phyloP scores from a whole-genome alignment of 2,113 vertebrate species.

The Crotophaga sulcirostris region DNA sequence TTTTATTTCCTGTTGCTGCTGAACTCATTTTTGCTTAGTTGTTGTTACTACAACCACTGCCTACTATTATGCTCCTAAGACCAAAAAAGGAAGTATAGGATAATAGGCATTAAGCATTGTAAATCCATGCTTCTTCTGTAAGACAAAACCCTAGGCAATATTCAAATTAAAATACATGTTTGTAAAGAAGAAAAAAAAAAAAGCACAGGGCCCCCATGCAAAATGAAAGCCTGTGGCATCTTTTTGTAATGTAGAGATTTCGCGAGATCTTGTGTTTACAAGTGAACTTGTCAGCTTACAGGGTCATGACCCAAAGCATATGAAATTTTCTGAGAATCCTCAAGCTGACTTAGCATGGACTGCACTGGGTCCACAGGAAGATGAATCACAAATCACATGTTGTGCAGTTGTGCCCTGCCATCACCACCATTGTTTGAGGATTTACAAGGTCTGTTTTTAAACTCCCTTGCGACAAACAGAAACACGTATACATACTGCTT shows the following conservation, averaged over 20 bases:
- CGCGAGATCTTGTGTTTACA: neutral
- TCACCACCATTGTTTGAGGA: neutral
- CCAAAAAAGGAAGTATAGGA: neutral
- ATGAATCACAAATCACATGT: neutral
- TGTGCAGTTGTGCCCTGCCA: neutral
- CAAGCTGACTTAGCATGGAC: neutral
- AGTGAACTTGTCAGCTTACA: neutral
- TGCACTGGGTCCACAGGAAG: neutral
- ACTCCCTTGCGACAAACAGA: neutral
- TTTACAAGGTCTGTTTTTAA: neutral
- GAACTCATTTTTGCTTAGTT: neutral
- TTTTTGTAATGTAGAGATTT: neutral
- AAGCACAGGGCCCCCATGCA: neutral
- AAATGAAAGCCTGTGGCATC: neutral
- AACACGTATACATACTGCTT: neutral
- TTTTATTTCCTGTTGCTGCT: neutral
- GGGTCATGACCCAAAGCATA: neutral
- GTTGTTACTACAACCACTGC: neutral
- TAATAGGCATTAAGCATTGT: neutral
- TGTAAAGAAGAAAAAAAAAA: neutral
- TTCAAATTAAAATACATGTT: neutral
- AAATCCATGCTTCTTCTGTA: neutral
- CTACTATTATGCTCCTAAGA: neutral
- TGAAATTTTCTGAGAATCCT: accelerated
- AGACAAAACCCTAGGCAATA: neutral